Evolutionary conservation across 2,797 vertebrate genomes (phyloP).

Genomic region (Rhinella marina): DNA sequence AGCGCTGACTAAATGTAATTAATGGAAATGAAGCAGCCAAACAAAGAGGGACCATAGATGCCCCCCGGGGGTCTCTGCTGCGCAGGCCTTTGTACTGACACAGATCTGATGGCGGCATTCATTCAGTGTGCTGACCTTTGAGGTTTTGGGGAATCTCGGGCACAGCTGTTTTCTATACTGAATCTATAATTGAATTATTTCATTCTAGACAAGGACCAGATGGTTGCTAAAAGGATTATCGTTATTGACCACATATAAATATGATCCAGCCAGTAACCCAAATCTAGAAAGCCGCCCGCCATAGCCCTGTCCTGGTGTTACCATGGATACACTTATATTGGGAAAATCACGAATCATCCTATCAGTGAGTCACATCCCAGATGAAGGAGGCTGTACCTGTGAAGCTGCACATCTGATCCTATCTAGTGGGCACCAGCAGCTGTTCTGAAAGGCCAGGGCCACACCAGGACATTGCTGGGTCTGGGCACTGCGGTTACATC

Average conservation of each 20-base stretch:
- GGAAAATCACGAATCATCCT: not conserved
- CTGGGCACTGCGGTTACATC: too few species aligned
- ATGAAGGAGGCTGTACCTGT: not conserved
- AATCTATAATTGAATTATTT: constrained; percentile 40
- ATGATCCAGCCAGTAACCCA: constrained; percentile 44
- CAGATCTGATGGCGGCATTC: too few species aligned
- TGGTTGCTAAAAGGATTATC: constrained; percentile 42
- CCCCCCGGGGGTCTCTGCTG: not conserved
- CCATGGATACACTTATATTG: not conserved
- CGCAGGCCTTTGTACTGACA: not conserved
- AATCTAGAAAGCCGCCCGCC: not conserved
- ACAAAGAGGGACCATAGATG: not conserved
- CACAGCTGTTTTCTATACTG: constrained; percentile 13
- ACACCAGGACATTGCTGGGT: too few species aligned
- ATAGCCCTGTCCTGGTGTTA: not conserved
- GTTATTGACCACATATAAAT: not conserved
- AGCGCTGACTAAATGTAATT: not conserved
- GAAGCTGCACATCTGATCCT: not conserved
- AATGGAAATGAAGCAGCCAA: not conserved
- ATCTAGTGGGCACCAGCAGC: not conserved
- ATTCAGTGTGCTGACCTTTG: not conserved
- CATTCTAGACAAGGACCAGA: constrained; percentile 35
- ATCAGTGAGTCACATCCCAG: not conserved
- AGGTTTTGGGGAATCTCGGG: not conserved
- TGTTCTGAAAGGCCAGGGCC: not conserved